Base-by-base conservation (phyloP, 2,888 invertebrate species). In the Trissoscelio sp. region DNA sequence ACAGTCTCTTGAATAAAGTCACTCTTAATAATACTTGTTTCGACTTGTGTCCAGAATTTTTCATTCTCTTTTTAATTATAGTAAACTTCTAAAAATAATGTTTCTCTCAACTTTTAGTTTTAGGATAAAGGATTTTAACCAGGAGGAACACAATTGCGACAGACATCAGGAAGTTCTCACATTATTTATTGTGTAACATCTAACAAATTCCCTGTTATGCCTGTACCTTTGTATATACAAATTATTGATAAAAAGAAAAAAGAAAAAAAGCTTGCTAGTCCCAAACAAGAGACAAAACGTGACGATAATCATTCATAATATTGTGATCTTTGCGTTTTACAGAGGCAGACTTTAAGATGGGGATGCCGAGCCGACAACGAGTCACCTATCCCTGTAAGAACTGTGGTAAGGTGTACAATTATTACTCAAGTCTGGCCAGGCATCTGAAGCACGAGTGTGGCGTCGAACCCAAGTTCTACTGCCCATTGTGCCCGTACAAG, bases 381-480 rank as follows among this genome's bases (percentile, higher is more conserved):
- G 73, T 73, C 24, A 79, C 79, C 20, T 79, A 79, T 60, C 73
- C 79, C 31, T 90, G 90, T 88, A 87, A 86, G 44, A 92, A 92
- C 83, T 93, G 93, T 83, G 92, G 92, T 79, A 92, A 93, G 83
- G 90, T 90, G 78, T 92, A 92, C 89, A 90, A 89, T 86, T 91
- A 91, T 85, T 88, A 90, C 73, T 91, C 91, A 74, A 91, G 91
- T 77, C 82, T 92, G 86, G 89, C 90, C 34, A 88, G 92, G 55
- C 92, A 92, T 74, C 82, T 91, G 82, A 91, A 91, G 83, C 92
- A 92, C 86, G 93, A 93, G 82, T 93, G 93, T 83, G 93, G 93
- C 12, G 92, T 92, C 75, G 92, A 92, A 70, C 92, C 93, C 7
- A 91, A 91, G 77, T 92, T 92, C 84, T 89, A 89, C 39, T 93